Evolutionary conservation across 2,888 invertebrate species (phyloP), one percentile per base, ranked within the genome.

Genomic region (Hedychridium roseum): DNA sequence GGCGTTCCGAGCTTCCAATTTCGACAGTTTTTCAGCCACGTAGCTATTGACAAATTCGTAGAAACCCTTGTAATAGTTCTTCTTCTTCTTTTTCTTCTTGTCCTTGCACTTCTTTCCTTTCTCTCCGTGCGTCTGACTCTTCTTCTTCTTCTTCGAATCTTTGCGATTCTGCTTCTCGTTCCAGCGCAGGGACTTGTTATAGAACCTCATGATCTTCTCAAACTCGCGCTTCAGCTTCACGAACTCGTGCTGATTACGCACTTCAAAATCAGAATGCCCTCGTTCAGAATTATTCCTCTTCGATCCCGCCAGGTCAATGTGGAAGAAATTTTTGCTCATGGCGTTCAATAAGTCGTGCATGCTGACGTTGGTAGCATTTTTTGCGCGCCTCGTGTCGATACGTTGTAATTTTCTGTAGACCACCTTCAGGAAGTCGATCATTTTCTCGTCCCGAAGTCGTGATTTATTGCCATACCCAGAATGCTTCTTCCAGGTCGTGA

Each of bases 251-350:
- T 76, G 78, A 41, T 69, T 75, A 7, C 70, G 67, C 5, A 75
- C 64, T 40, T 74, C 71, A 44, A 71, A 71, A 6, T 64, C 54
- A 2, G 66, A 50, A 15, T 69, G 71, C n/a, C 58, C 51, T 26
- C 57, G 68, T 18, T 51, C 61, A n/a, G 66, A 63, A 12, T 55
- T 58, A 37, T 68, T 72, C 6, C 52, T 66, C 2, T 69, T 59
- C 4, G 71, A 64, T 14, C 74, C 73, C 2, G 78, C 64, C 16
- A 79, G 56, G 38, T 79, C 74, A 2, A 78, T 74, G 58, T 76
- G 75, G 46, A 77, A 78, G 52, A 76, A 78, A 36, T 79, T 77
- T 47, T 71, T 75, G 49, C 74, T 78, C 74, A 79, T 76, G 0
- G 68, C 70, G 46, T 79, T 78, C 21, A 79, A 36, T 0, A 79